A percentile compares a stretch with the other conserved stretches of the same genome.
phyloP scores from a whole-genome alignment of 2,888 invertebrate genomes.

The Fragum sueziense region DNA sequence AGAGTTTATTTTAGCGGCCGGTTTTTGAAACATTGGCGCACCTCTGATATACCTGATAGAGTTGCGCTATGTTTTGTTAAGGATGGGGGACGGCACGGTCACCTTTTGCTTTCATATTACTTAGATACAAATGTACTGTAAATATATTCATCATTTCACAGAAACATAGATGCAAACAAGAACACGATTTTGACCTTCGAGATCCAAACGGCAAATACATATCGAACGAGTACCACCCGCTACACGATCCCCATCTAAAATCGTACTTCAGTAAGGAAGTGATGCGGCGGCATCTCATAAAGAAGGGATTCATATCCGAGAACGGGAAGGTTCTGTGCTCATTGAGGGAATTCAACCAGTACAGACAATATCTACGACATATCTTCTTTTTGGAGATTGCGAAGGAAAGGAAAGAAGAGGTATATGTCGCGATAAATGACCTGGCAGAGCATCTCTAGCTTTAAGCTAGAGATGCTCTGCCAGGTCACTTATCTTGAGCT shows the following conservation, averaged over 20 bases:
- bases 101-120: too few relatives aligned
- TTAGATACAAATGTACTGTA: too few relatives aligned
- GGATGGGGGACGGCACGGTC: too few relatives aligned
- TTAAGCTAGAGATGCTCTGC: too few relatives aligned
- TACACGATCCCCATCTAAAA: constrained; percentile 77
- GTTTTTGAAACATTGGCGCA: too few relatives aligned
- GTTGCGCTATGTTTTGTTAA: too few relatives aligned
- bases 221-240: constrained; percentile 71
- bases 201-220: constrained; percentile 71
- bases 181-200: constrained; percentile 74
- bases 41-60: too few relatives aligned
- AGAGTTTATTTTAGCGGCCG: too few relatives aligned
- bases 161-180: constrained; percentile 66
- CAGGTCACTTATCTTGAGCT: too few relatives aligned
- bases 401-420: constrained; percentile 59
- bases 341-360: constrained; percentile 87
- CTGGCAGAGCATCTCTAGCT: too few relatives aligned
- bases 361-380: constrained; percentile 85
- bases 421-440: too few relatives aligned
- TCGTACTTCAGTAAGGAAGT: constrained; percentile 62
- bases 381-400: constrained; percentile 68
- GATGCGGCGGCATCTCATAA: constrained; percentile 65
- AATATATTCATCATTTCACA: constrained; percentile 27
- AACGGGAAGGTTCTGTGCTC: constrained; percentile 86
- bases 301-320: constrained; percentile 85